Evolutionary conservation across 2,797 vertebrate species (phyloP), one percentile per base, ranked within the genome.

Genomic region (Oreochromis mossambicus): DNA sequence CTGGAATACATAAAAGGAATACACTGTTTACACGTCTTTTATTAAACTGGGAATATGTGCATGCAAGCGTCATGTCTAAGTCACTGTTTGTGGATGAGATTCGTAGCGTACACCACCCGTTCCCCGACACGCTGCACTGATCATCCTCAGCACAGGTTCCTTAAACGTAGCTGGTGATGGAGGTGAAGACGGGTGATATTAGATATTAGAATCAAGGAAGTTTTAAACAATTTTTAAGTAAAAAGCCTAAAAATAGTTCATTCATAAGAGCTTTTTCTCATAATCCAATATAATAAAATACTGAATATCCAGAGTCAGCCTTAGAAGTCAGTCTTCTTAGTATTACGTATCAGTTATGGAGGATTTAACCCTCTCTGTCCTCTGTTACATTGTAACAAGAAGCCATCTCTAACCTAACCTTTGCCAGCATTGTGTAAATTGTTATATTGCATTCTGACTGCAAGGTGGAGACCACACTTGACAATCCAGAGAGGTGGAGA

Each of bases 401-500:
- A 86, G 66, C 80, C 90, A 81, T 55, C 56, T 88, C 87, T 55
- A 84, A 79, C 63, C 52, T 78, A 92, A 90, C 88, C 86, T 91
- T 87, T 87, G 78, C 85, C 83, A 86, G 73, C 81, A 90, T 83
- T 90, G 86, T 92, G 81, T 83, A 94, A 92, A 85, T 94, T 92
- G 85, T 90, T 92, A 52, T 79, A 80, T 82, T 92, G 88, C 89
- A 92, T 92, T 90, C 86, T 88, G 87, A 91, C 92, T 95, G 91
- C 82, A 82, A 95, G 96, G 93, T 94, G 86, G 83, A 93, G 91
- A 92, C 88, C 92, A 83, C 92, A 84, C 95, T 89, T 92, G 95
- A 94, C 88, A 92, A 86, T 89, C 78, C 83, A 82, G 87, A 41
- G 78, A 80, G 70, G 83, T 90, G 86, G 80, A 87, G 56, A 34